Evolutionary conservation across 2,797 vertebrate species (phyloP), one percentile per base, ranked within the genome.

Genomic region (Acrocephalus scirpaceus): DNA sequence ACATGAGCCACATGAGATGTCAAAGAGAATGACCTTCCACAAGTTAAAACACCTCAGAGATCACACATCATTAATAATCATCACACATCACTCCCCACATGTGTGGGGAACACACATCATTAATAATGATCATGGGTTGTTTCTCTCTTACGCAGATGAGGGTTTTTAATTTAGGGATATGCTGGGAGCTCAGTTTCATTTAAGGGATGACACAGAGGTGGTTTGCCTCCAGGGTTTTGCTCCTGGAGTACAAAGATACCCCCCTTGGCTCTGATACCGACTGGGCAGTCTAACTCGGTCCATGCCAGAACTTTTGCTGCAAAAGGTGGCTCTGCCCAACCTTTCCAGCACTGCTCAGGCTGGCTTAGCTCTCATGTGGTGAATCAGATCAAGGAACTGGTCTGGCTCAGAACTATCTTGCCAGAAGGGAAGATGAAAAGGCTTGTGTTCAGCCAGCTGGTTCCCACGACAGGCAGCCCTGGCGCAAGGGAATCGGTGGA

Each of bases 151-250:
- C 51, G 87, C 73, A 92, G 53, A 62, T 45, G 65, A 81, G 56
- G 78, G 57, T 38, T 88, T 95, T 95, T 93, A 94, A 92, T 93
- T 93, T 77, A 83, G 87, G 92, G 78, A 78, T 79, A 36, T 5
- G 42, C 74, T 69, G 74, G 86, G 86, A 91, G 74, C 74, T 75
- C n/a, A 42, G 86, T 87, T 89, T 94, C 82, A 61, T 77, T 75
- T 60, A 18, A 81, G 60, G 4, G 50, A 91, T 90, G 93, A 91
- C 91, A 92, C 83, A 93, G 32, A 94, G 42, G 65, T 65, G 86
- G 69, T 87, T 89, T 93, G 56, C 65, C 93, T 86, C 26, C 16
- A 78, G 83, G 4, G 11, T 66, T 91, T 81, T 79, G 71, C 80
- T 95, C 83, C 86, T 62, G 74, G 62, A 88, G 71, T 54, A 66